Base-by-base conservation (phyloP, 2,888 invertebrate genomes). In the Philhelius pedissequus region DNA sequence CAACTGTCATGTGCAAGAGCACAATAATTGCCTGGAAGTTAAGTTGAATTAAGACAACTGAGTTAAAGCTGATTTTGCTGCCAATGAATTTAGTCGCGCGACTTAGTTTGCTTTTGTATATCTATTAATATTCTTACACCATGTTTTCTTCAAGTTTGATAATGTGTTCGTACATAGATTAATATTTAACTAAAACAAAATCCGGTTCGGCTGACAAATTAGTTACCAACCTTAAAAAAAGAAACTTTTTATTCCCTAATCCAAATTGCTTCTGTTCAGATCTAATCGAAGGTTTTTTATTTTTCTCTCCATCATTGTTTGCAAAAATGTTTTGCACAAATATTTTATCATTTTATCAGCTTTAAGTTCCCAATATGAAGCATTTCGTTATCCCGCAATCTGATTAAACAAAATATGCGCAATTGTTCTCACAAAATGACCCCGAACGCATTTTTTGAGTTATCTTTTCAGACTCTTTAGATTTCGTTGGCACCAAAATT, bases 401-500 rank as follows among this genome's bases (percentile, higher is more conserved):
- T 38, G 58, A 62, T 62, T 32, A 1, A 18, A 5, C n/a, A 4
- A 45, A 45, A 45, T 20, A 22, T 64, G 22, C 64, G 30, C 45
- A 45, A n/a, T 45, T 22, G 7, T 7, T 43, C 9, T 35, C 13
- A 9, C 13, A 13, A 13, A 52, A 50, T 54, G n/a, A 25, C 30
- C 13, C 15, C n/a, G 20, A 45, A 30, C 15, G 20, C 50, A 43
- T 62, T n/a, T 45, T 60, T 9, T 48, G 38, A 56, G 22, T 58
- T 7, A 18, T 22, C 15, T 35, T 56, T 18, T 45, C n/a, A n/a
- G 0, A 43, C 13, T 32, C 40, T 43, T 48, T 71, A 43, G 9
- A 64, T 69, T 69, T 69, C 69, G 50, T 60, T 62, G 69, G 75
- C 58, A 25, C 64, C 69, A 20, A 78, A 56, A 30, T 52, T 50